Evolutionary conservation across 1,140 invertebrate genomes (phyloP).

Genomic region (Lethrus apterus): DNA sequence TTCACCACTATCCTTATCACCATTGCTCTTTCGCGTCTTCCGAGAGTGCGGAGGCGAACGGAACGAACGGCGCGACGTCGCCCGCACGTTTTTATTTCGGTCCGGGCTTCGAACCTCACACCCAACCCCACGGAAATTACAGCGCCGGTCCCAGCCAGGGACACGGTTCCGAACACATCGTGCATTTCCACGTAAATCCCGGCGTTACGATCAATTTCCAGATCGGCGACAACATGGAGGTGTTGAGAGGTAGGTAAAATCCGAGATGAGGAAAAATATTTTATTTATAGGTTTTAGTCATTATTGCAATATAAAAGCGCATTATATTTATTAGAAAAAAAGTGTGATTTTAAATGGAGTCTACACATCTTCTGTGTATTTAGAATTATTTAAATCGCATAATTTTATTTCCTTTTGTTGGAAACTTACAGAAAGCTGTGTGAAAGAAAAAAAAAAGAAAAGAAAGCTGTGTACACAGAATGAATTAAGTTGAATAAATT

Average conservation of each 20-base stretch:
- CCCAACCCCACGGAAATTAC: slow-evolving; percentile 22
- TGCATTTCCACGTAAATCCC: slow-evolving; percentile 62
- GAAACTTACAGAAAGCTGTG: too few relatives aligned
- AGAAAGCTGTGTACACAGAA: too few relatives aligned
- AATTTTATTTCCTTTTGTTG: too few relatives aligned
- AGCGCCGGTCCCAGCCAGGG: slow-evolving; percentile 27
- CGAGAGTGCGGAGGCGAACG: slow-evolving; percentile 16
- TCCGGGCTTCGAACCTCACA: slow-evolving; percentile 46
- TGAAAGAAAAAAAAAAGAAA: too few relatives aligned
- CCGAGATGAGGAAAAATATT: neutral
- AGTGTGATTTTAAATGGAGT: too few relatives aligned
- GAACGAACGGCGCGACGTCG: slow-evolving; percentile 23
- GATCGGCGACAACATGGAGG: slow-evolving; percentile 56
- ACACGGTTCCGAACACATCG: slow-evolving; percentile 48
- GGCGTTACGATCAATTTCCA: slow-evolving; percentile 61
- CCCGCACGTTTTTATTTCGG: slow-evolving; percentile 46
- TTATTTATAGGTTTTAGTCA: too few relatives aligned
- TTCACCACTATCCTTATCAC: slow-evolving; percentile 39
- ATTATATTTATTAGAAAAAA: too few relatives aligned
- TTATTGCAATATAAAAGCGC: too few relatives aligned
- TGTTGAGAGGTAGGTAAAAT: slow-evolving; percentile 53
- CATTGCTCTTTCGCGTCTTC: slow-evolving; percentile 38
- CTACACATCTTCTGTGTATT: too few relatives aligned
- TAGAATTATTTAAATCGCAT: too few relatives aligned
- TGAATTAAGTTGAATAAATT: too few relatives aligned